Evolutionary conservation across 1,140 invertebrate genomes (phyloP).

Genomic region (Drosophila trapezifrons): DNA sequence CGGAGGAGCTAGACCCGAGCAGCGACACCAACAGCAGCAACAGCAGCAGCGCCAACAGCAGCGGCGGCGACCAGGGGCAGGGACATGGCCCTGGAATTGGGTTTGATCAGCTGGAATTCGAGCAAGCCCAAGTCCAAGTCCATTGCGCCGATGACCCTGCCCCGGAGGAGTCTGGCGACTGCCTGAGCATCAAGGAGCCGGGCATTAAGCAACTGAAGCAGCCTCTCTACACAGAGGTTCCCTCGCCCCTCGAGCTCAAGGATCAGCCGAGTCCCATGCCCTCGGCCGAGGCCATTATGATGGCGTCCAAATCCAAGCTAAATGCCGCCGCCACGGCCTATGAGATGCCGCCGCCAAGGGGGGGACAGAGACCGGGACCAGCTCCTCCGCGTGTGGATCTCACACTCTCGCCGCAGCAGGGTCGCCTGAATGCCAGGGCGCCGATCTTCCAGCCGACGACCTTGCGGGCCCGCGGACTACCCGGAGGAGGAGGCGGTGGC

Average conservation of each 20-base stretch:
- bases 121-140: constrained; percentile 10
- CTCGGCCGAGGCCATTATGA: not conserved
- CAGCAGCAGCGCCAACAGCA: constrained; percentile 9
- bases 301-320: constrained; percentile 32
- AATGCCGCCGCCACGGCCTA: constrained; percentile 28
- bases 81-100: constrained; percentile 17
- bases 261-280: constrained; percentile 1
- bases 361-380: too few relatives aligned
- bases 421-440: constrained; percentile 50
- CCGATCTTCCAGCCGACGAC: constrained; percentile 47
- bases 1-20: not conserved
- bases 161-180: constrained; percentile 37
- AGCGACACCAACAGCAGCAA: not conserved
- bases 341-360: constrained; percentile 10
- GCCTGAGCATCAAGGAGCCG: constrained; percentile 1
- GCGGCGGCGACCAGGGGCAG: constrained; percentile 11
- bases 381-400: not conserved
- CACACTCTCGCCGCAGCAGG: constrained; percentile 10
- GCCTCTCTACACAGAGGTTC: not conserved
- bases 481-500: too few relatives aligned
- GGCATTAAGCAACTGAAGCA: not conserved
- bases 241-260: not conserved
- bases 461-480: not conserved
- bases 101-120: not conserved
- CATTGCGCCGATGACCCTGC: constrained; percentile 17